These are phyloP conservation scores for Zele albiditarsus DNA, from an alignment of 2,888 invertebrate species.

Conservation along the genomic window DNA sequence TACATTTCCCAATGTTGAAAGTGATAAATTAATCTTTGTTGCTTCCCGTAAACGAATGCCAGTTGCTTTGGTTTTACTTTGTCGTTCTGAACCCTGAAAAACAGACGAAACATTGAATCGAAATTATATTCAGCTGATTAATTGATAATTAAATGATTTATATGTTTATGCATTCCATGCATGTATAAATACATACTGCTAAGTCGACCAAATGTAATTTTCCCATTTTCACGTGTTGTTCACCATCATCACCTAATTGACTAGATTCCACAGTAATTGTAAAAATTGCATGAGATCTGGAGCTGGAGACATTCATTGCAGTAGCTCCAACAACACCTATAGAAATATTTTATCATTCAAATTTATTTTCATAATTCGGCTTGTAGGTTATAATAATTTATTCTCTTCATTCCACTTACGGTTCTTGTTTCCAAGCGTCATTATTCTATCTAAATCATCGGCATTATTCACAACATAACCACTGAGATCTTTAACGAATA, in stretches of 20 bases:
- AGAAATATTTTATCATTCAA: slow-evolving; percentile 64
- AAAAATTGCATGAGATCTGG: slow-evolving; percentile 98
- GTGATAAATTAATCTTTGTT: slow-evolving; percentile 97
- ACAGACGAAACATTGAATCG: not conserved
- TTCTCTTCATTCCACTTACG: slow-evolving; percentile 74
- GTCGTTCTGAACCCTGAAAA: slow-evolving; percentile 93
- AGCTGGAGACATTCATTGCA: slow-evolving; percentile 97
- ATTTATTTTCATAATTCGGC: not conserved
- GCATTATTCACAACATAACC: slow-evolving; percentile 98
- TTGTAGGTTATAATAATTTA: not conserved
- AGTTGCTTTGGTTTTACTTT: slow-evolving; percentile 96
- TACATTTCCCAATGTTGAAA: slow-evolving; percentile 97
- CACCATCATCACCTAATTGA: slow-evolving; percentile 85
- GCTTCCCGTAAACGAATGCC: slow-evolving; percentile 96
- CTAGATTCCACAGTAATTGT: slow-evolving; percentile 98
- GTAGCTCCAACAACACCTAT: slow-evolving; percentile 88
- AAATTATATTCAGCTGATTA: not conserved
- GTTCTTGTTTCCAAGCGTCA: slow-evolving; percentile 97
- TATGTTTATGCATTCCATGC: not conserved
- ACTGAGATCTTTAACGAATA: slow-evolving; percentile 97
- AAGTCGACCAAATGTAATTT: slow-evolving; percentile 98
- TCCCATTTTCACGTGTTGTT: slow-evolving; percentile 93
- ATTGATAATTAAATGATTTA: not conserved
- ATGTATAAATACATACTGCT: slow-evolving; percentile 80
- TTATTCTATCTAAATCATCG: slow-evolving; percentile 94